A percentile compares a stretch with the other conserved stretches of the same genome.
These are phyloP conservation scores for Xenopus laevis DNA, from an alignment of 2,113 vertebrate species.

Conservation along the genomic window DNA sequence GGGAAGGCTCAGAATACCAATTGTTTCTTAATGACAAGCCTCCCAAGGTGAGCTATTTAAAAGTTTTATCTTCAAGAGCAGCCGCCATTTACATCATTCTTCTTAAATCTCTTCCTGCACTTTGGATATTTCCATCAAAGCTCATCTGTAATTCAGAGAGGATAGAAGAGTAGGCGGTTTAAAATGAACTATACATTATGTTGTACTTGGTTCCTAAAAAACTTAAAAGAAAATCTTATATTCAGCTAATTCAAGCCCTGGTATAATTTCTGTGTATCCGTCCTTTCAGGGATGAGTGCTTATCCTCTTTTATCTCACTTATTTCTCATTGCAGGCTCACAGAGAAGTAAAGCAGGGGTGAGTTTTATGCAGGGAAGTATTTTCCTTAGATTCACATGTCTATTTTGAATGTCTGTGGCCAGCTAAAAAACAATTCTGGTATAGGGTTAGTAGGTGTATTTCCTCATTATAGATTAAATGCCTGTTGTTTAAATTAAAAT, in stretches of 20 bases:
- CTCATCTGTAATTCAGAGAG: slow-evolving; percentile 18
- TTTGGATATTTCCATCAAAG: slow-evolving; percentile 15
- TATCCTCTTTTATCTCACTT: slow-evolving; percentile 5
- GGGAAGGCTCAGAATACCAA: not conserved
- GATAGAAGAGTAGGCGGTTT: slow-evolving; percentile 7
- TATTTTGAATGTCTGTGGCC: too few species aligned
- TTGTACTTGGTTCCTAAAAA: slow-evolving; percentile 3
- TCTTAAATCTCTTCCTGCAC: not conserved
- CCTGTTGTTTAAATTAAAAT: too few species aligned
- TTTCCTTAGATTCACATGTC: too few species aligned
- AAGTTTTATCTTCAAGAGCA: slow-evolving; percentile 18
- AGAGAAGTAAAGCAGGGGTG: too few species aligned
- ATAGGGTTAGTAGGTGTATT: too few species aligned
- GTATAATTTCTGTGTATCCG: not conserved
- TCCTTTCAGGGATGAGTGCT: slow-evolving; percentile 3
- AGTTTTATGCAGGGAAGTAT: too few species aligned
- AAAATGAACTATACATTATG: slow-evolving; percentile 12
- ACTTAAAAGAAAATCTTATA: slow-evolving; percentile 1
- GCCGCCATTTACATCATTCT: slow-evolving; percentile 13
- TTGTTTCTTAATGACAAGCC: slow-evolving; percentile 3
- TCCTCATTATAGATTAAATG: too few species aligned
- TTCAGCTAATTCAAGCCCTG: slow-evolving; percentile 3
- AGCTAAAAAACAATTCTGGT: too few species aligned
- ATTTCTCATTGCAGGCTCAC: not conserved
- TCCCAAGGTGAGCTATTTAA: slow-evolving; percentile 9